These are phyloP conservation scores for Drosophila pectinifera DNA, from an alignment of 1,140 invertebrate species.

Conservation along the genomic window DNA sequence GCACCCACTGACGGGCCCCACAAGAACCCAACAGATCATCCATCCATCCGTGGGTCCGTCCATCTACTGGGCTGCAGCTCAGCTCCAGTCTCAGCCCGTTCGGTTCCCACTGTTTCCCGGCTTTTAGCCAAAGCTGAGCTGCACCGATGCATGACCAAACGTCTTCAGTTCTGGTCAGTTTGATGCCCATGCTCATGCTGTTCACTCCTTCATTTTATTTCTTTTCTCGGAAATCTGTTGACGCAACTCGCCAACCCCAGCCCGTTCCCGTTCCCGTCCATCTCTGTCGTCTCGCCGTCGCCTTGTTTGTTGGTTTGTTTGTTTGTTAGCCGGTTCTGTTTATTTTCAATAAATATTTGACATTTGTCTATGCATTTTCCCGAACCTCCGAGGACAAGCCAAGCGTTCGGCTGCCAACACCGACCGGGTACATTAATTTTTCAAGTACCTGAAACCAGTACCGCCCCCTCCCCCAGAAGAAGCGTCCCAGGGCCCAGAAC, in stretches of 20 bases:
- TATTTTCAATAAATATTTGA: slow-evolving; percentile 83
- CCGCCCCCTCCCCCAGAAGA: neutral
- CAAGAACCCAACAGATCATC: slow-evolving; percentile 45
- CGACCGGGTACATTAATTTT: slow-evolving; percentile 79
- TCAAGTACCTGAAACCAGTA: slow-evolving; percentile 58
- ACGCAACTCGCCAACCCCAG: slow-evolving; percentile 37
- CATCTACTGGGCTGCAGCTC: slow-evolving; percentile 34
- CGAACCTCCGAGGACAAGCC: slow-evolving; percentile 50
- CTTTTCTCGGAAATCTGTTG: slow-evolving; percentile 78
- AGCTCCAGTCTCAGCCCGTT: slow-evolving; percentile 27
- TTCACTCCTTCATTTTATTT: slow-evolving; percentile 69
- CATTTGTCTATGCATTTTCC: slow-evolving; percentile 82
- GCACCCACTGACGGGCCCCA: slow-evolving; percentile 65
- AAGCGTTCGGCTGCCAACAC: slow-evolving; percentile 68
- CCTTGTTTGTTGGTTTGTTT: slow-evolving; percentile 81
- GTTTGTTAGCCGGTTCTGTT: slow-evolving; percentile 69
- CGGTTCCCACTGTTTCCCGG: slow-evolving; percentile 55
- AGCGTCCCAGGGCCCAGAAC: neutral
- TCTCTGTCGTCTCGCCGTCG: slow-evolving; percentile 25
- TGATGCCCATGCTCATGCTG: slow-evolving; percentile 54
- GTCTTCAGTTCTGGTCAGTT: slow-evolving; percentile 83
- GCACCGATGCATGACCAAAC: slow-evolving; percentile 79
- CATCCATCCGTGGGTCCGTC: slow-evolving; percentile 35
- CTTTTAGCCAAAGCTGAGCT: slow-evolving; percentile 55
- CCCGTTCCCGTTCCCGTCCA: slow-evolving; percentile 13